These are phyloP conservation scores for Boleophthalmus pectinirostris DNA, from an alignment of 2,113 vertebrate genomes.

Conservation along the genomic window DNA sequence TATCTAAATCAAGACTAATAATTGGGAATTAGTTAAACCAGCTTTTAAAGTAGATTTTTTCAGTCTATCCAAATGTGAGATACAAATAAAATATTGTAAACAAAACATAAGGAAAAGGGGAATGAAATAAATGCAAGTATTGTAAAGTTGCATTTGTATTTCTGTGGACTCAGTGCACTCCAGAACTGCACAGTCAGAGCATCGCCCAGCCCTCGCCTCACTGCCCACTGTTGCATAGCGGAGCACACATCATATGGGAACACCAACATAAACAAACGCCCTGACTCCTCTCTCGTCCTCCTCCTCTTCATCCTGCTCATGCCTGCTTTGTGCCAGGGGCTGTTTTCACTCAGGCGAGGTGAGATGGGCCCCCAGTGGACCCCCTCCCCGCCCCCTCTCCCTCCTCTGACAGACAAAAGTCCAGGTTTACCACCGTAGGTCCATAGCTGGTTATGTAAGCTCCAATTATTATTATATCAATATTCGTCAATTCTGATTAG, in stretches of 20 bases:
- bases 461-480: no score
- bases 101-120: no score
- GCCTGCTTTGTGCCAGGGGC: constrained; percentile 48
- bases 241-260: constrained; percentile 64
- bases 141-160: constrained; percentile 3
- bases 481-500: no score
- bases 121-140: background rate
- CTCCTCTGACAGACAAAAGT: no score
- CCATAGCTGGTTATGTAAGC: no score
- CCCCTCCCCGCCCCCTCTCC: background rate
- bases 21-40: no score
- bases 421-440: no score
- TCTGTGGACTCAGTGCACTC: background rate
- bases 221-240: constrained; percentile 70
- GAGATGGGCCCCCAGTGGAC: constrained; percentile 45
- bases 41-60: no score
- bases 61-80: no score
- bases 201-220: constrained; percentile 64
- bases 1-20: no score
- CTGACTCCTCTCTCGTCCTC: background rate
- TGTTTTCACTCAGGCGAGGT: constrained; percentile 39
- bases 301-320: constrained; percentile 17
- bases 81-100: no score
- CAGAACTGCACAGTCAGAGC: constrained; percentile 47
- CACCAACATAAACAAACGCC: constrained; percentile 70